A percentile compares a stretch with the other conserved stretches of the same genome.
phyloP scores from a whole-genome alignment of 2,888 invertebrate genomes.

The Caenorhabditis virilis region DNA sequence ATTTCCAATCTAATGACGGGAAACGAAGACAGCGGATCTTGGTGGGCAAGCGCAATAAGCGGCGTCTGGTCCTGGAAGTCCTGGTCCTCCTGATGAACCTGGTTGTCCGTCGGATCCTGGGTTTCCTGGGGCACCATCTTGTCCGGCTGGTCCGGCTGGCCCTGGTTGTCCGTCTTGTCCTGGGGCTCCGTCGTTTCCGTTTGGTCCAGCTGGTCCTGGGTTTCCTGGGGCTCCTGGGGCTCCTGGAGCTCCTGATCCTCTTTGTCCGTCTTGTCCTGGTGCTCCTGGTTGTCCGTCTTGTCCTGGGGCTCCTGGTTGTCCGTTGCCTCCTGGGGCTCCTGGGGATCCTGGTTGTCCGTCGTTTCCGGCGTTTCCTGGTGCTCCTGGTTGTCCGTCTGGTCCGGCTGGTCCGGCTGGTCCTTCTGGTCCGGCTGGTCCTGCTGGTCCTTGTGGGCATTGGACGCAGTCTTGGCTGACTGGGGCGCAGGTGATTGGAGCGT shows the following conservation, averaged over 20 bases:
- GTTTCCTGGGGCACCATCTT: constrained; percentile 41
- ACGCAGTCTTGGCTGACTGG: constrained; percentile 52
- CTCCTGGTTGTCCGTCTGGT: constrained; percentile 57
- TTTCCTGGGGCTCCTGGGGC: constrained; percentile 48
- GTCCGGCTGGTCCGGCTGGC: constrained; percentile 42
- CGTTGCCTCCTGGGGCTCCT: constrained; percentile 48
- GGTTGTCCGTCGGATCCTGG: constrained; percentile 49
- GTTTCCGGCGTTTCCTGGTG: constrained; percentile 48
- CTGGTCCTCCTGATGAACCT: constrained; percentile 46
- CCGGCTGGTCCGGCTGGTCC: constrained; percentile 57
- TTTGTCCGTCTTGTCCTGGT: constrained; percentile 50
- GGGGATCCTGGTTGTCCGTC: constrained; percentile 53
- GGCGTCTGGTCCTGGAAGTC: constrained; percentile 51
- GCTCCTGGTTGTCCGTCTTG: constrained; percentile 50
- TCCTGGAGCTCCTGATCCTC: constrained; percentile 44
- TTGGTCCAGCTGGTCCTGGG: constrained; percentile 42
- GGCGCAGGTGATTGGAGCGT: constrained; percentile 59
- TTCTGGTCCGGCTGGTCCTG: constrained; percentile 57
- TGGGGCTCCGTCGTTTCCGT: constrained; percentile 35
- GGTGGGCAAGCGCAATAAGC: constrained; percentile 57
- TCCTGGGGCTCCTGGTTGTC: constrained; percentile 53
- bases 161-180: constrained; percentile 40
- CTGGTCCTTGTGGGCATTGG: constrained; percentile 62
- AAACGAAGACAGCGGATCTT: constrained; percentile 46
- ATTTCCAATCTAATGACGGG: constrained; percentile 31